Conservation (phyloP, 2,888 invertebrate species). For the Theodoxus fluviatilis region DNA sequence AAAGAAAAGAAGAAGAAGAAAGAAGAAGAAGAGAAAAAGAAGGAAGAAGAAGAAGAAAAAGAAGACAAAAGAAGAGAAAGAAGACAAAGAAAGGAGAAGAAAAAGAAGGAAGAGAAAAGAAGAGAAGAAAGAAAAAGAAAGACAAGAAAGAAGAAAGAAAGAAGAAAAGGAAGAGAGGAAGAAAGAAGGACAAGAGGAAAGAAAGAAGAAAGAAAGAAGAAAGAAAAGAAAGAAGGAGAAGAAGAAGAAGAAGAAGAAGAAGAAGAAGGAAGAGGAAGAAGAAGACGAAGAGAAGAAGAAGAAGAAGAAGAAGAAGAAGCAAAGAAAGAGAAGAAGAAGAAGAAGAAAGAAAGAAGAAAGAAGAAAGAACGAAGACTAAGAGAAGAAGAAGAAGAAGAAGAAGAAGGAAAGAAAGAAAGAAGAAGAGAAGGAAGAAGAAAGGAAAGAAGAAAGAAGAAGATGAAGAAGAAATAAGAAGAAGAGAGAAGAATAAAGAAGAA, state of each 20-base stretch:
- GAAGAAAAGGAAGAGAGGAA: neutral
- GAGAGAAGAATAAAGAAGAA: neutral
- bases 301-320: neutral
- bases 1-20: neutral
- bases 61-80: neutral
- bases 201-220: neutral
- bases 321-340: neutral
- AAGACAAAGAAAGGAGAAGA: neutral
- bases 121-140: neutral
- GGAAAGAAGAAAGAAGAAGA: neutral
- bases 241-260: constrained; percentile 22
- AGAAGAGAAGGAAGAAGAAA: neutral
- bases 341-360: neutral
- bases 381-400: neutral
- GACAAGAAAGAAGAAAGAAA: neutral
- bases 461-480: neutral
- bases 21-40: neutral
- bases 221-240: neutral
- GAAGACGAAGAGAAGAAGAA: neutral
- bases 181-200: neutral
- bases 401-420: neutral
- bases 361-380: neutral
- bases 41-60: neutral
- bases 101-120: neutral
- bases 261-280: neutral